Percentiles rank a stretch among this genome's conserved stretches.
Conservation (phyloP, 2,888 invertebrate genomes). For the Andrena hattorfiana region DNA sequence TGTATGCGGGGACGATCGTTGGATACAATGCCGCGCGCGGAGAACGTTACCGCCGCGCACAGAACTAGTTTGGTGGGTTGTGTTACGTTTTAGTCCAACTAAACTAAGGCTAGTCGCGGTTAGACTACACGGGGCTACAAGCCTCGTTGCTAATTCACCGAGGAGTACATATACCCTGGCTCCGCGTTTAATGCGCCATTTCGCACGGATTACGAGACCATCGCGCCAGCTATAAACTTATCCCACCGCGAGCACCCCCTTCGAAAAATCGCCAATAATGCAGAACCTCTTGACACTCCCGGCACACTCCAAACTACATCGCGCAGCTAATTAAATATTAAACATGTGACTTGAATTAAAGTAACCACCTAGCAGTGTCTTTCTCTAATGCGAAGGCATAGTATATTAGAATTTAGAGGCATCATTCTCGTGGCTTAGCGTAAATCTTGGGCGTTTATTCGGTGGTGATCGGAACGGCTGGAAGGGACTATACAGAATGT, state of each 20-base stretch:
- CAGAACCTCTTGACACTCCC: not conserved
- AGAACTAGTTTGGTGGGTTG: slow-evolving; percentile 82
- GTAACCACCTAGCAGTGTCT: no score
- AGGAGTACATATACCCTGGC: not conserved
- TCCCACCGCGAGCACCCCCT: not conserved
- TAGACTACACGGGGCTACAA: slow-evolving; percentile 48
- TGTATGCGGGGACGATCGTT: slow-evolving; percentile 67
- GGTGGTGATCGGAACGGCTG: slow-evolving; percentile 1
- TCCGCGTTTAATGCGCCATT: slow-evolving; percentile 17
- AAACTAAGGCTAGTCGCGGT: slow-evolving; percentile 65
- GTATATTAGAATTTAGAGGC: no score
- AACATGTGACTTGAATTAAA: no score
- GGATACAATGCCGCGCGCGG: slow-evolving; percentile 74
- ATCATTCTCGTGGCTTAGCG: not conserved
- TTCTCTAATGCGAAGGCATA: no score
- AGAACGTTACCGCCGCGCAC: slow-evolving; percentile 68
- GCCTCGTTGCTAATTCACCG: slow-evolving; percentile 45
- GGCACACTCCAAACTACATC: not conserved
- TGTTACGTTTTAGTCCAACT: slow-evolving; percentile 69
- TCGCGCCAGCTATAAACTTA: not conserved
- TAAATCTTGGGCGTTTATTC: not conserved
- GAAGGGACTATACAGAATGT: slow-evolving; percentile 7
- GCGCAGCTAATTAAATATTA: no score
- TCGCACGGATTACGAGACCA: not conserved
- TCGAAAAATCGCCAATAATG: not conserved